Conservation (phyloP, 2,888 invertebrate genomes). For the Hyposoter dolosus region DNA sequence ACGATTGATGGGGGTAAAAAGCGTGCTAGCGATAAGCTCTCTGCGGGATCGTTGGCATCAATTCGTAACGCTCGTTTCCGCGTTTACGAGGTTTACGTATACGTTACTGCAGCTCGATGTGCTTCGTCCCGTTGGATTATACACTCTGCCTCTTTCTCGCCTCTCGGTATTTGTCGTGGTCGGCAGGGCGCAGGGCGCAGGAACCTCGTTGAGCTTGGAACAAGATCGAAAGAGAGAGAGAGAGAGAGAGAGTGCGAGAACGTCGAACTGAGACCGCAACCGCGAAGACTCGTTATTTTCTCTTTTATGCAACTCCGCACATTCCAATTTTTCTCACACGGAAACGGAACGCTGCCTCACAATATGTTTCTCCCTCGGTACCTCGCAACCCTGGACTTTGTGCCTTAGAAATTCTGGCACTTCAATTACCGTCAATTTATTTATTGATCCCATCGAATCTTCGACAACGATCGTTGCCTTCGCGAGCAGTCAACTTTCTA, state of each 20-base stretch:
- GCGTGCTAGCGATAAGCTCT: slow-evolving; percentile 14
- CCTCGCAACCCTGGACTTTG: not conserved
- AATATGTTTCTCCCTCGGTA: not conserved
- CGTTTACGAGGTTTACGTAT: slow-evolving; percentile 51
- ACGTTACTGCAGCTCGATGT: slow-evolving; percentile 9
- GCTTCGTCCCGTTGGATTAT: slow-evolving; percentile 51
- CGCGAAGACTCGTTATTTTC: slow-evolving; percentile 61
- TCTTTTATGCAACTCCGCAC: slow-evolving; percentile 62
- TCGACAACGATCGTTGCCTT: not conserved
- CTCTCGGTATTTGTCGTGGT: slow-evolving; percentile 37
- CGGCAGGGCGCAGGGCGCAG: slow-evolving; percentile 26
- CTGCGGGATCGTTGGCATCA: slow-evolving; percentile 43
- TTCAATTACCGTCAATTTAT: not conserved
- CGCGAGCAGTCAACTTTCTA: not conserved
- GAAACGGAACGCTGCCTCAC: slow-evolving; percentile 31
- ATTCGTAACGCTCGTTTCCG: slow-evolving; percentile 49
- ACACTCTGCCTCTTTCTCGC: slow-evolving; percentile 7
- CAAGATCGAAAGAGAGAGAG: slow-evolving; percentile 21
- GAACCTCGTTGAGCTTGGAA: slow-evolving; percentile 24
- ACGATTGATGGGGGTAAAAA: slow-evolving; percentile 20
- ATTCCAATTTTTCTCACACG: slow-evolving; percentile 36
- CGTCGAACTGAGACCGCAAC: slow-evolving; percentile 25
- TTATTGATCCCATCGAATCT: not conserved
- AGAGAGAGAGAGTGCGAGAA: not conserved
- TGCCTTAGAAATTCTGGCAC: not conserved